Conservation (phyloP, 2,113 vertebrate species). For the Mustela lutreola region DNA sequence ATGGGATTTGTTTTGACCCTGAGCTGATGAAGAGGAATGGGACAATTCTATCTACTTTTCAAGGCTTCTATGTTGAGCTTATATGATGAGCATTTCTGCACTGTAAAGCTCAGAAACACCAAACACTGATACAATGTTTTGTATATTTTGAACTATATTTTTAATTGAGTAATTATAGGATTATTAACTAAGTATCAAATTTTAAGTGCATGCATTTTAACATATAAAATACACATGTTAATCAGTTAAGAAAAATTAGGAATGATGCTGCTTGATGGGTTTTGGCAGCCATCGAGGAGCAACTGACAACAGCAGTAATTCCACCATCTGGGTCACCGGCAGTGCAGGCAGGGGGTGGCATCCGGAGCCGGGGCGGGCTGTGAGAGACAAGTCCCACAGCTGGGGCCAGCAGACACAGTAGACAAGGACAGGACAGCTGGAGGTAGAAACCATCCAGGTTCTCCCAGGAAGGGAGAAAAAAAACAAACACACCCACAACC, state of each 20-base stretch:
- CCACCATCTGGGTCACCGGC: background rate
- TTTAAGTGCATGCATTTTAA: conserved; percentile 8
- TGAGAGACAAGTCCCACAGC: background rate
- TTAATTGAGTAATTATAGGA: background rate
- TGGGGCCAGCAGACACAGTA: background rate
- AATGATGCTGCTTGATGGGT: background rate
- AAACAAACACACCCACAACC: background rate
- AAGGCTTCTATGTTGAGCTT: background rate
- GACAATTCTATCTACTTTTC: background rate
- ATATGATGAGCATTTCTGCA: background rate
- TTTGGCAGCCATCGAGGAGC: background rate
- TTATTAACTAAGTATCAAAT: background rate
- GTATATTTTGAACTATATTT: background rate
- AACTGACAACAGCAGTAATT: background rate
- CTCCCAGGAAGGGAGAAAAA: background rate
- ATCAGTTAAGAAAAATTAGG: background rate
- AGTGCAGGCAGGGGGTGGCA: background rate
- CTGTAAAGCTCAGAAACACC: background rate
- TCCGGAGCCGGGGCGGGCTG: background rate
- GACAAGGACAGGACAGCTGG: background rate
- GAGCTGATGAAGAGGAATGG: background rate
- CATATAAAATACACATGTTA: background rate
- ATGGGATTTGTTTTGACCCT: background rate
- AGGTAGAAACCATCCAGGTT: background rate
- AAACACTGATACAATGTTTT: background rate